phyloP scores from a whole-genome alignment of 2,797 vertebrate species.

The Urosaurus nigricauda region DNA sequence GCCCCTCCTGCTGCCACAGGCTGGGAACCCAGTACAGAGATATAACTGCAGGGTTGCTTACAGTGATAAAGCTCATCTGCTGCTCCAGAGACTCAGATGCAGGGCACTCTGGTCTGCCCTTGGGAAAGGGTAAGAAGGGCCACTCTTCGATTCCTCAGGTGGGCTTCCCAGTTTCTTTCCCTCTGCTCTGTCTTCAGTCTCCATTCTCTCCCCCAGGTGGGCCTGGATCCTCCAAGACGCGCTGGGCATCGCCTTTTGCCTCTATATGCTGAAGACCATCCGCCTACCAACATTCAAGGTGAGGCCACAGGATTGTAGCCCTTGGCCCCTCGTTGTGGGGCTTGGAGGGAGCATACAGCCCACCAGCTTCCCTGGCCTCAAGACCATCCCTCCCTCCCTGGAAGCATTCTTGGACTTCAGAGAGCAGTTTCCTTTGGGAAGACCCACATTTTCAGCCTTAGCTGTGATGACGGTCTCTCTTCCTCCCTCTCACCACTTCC shows the following conservation, averaged over 20 bases:
- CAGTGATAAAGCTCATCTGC: no score
- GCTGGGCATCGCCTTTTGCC: constrained; percentile 94
- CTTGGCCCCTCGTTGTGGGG: no score
- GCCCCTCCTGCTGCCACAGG: no score
- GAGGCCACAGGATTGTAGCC: neutral
- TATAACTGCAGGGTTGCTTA: no score
- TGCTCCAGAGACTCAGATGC: no score
- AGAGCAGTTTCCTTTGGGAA: neutral
- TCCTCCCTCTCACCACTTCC: neutral
- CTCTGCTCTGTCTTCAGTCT: neutral
- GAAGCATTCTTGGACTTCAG: no score
- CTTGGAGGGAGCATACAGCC: accelerated
- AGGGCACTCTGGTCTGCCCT: no score
- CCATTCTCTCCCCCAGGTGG: constrained; percentile 84
- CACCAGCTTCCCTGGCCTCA: neutral
- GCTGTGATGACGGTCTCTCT: neutral
- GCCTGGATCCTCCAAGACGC: constrained; percentile 95
- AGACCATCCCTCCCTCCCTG: neutral
- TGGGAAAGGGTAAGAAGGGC: no score
- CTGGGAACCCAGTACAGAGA: no score
- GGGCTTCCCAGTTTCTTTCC: no score
- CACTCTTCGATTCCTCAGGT: no score
- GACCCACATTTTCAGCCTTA: neutral
- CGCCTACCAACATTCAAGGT: constrained; percentile 96
- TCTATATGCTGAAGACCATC: constrained; percentile 96